Conservation (phyloP, 2,797 vertebrate species). For the Amblyopsis hoosieri region DNA sequence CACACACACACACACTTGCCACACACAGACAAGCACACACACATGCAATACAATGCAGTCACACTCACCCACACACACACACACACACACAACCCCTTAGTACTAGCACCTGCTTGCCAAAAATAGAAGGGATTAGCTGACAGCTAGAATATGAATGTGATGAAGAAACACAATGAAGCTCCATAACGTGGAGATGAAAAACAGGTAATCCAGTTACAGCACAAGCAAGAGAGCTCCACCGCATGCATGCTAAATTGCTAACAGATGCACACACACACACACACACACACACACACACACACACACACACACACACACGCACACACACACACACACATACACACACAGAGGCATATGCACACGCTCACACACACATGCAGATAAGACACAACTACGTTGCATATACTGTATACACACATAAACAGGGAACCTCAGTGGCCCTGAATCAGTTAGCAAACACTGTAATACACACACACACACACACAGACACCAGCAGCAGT, state of each 20-base stretch:
- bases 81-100: constrained; percentile 15
- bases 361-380: neutral
- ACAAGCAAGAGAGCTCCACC: constrained; percentile 11
- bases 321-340: neutral
- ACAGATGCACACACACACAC: constrained; percentile 2
- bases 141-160: constrained; percentile 29
- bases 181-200: constrained; percentile 34
- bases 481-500: constrained; percentile 17
- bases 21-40: constrained; percentile 2
- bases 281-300: neutral
- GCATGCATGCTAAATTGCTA: neutral
- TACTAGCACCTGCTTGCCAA: constrained; percentile 6
- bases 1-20: neutral
- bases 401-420: constrained; percentile 19
- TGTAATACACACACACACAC: constrained; percentile 21
- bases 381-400: constrained; percentile 21
- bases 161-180: constrained; percentile 31
- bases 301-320: neutral
- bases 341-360: no score
- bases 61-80: constrained; percentile 13
- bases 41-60: constrained; percentile 2
- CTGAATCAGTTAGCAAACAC: constrained; percentile 26
- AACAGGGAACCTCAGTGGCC: constrained; percentile 23
- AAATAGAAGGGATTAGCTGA: constrained; percentile 17
- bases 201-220: constrained; percentile 36